Base-by-base conservation (phyloP, 2,888 invertebrate genomes). In the Nemotelus pantherinus region DNA sequence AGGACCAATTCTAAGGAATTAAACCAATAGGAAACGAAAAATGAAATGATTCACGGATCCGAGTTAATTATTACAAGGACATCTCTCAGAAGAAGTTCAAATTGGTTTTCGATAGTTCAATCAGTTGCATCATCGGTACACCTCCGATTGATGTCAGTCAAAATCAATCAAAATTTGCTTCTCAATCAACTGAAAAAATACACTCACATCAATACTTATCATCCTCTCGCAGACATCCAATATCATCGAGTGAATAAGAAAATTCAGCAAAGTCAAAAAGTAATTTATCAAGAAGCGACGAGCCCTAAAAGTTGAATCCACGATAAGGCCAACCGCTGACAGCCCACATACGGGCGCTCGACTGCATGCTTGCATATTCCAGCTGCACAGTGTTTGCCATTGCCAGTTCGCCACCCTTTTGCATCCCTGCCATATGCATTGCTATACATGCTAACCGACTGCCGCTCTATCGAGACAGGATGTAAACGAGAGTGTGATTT, bases 401-500 rank as follows among this genome's bases (percentile, higher is more conserved):
- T 25, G 57, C 57, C 3, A 10, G 10, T 5, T 63, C 63, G 63
- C 63, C 58, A 63, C 63, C 39, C 63, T 41, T 63, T 5, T 63
- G 63, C 63, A 63, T 63, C 63, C 3, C 43, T 43, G 43, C 41
- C 9, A 63, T 43, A 41, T 41, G 7, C 39, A 63, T 25, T 4
- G 41, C 1, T 50, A 9, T 50, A 50, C 9, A 50, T 50, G 50
- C 50, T 50, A 6, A 63, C 7, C 63, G 9, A 9, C 44, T 44
- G 48, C n/a, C 50, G 50, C 43, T 67, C 50, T 48, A 67, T 67
- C 67, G 44, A 48, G 67, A 67, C 67, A 67, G 50, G 67, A 67
- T 67, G 67, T 50, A 67, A 67, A 67, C 67, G 67, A 67, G 67
- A 67, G 48, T 67, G 67, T 67, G 50, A 67, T 67, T 67, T 67